A percentile compares a stretch with the other conserved stretches of the same genome.
Evolutionary conservation across 2,888 invertebrate species (phyloP).

Genomic region (Cybosia mesomella): DNA sequence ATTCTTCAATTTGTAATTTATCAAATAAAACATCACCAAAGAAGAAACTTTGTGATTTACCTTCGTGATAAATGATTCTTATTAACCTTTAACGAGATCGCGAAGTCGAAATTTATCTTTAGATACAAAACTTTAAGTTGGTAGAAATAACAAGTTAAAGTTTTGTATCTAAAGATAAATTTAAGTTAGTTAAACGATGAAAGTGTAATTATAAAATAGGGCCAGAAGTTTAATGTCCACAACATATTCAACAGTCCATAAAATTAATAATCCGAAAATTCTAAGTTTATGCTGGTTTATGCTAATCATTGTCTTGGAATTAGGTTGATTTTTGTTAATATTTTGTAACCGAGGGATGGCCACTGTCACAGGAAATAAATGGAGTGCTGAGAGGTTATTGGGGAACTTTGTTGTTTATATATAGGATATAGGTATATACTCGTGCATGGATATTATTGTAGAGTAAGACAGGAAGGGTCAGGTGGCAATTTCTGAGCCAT

Average conservation of each 20-base stretch:
- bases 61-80: constrained; percentile 50
- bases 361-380: too few species aligned
- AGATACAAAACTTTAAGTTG: constrained; percentile 33
- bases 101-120: constrained; percentile 40
- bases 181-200: constrained; percentile 19
- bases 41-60: constrained; percentile 44
- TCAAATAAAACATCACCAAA: constrained; percentile 38
- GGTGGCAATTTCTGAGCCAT: too few species aligned
- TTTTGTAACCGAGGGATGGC: too few species aligned
- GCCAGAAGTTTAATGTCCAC: constrained; percentile 12
- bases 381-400: too few species aligned
- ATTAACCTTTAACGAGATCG: constrained; percentile 43
- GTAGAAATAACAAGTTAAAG: constrained; percentile 28
- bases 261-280: background rate
- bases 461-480: too few species aligned
- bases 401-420: too few species aligned
- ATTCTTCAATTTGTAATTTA: constrained; percentile 32
- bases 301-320: too few species aligned
- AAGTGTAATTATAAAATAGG: constrained; percentile 7
- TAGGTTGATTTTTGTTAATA: too few species aligned
- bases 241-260: constrained; percentile 12
- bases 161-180: too few species aligned
- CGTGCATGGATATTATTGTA: too few species aligned
- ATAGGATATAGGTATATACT: too few species aligned
- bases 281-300: background rate